These are phyloP conservation scores for Desmophyllum pertusum DNA, from an alignment of 92 coral and sea anemone genomes.

Conservation along the genomic window DNA sequence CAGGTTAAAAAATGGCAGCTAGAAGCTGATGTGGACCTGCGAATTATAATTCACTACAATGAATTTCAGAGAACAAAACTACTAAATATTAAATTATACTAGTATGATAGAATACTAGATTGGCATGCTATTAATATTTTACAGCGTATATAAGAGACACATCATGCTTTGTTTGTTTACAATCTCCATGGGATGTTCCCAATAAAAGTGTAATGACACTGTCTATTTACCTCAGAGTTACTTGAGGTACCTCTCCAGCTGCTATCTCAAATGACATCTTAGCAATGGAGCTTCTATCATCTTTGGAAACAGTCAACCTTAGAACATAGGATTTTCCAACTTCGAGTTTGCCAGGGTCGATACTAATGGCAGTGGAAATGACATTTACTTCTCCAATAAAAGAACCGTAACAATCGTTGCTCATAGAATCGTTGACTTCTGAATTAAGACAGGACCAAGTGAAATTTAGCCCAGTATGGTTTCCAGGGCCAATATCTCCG, in stretches of 20 bases:
- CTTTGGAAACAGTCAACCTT: not conserved
- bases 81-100: too few species aligned
- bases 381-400: not conserved
- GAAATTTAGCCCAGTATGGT: constrained; percentile 22
- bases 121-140: too few species aligned
- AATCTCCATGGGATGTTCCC: too few species aligned
- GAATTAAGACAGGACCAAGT: constrained; percentile 38
- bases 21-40: too few species aligned
- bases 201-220: too few species aligned
- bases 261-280: not conserved
- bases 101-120: too few species aligned
- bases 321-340: not conserved
- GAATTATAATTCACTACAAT: too few species aligned
- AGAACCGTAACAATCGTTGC: constrained; percentile 1
- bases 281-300: not conserved
- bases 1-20: too few species aligned
- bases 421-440: not conserved
- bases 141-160: not conserved
- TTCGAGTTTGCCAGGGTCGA: not conserved
- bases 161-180: too few species aligned
- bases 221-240: not conserved
- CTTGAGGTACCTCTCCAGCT: not conserved
- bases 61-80: too few species aligned
- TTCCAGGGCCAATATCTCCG: constrained; percentile 28
- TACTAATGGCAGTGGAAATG: not conserved